Conservation (phyloP, 2,113 vertebrate genomes). For the Tetrax tetrax region DNA sequence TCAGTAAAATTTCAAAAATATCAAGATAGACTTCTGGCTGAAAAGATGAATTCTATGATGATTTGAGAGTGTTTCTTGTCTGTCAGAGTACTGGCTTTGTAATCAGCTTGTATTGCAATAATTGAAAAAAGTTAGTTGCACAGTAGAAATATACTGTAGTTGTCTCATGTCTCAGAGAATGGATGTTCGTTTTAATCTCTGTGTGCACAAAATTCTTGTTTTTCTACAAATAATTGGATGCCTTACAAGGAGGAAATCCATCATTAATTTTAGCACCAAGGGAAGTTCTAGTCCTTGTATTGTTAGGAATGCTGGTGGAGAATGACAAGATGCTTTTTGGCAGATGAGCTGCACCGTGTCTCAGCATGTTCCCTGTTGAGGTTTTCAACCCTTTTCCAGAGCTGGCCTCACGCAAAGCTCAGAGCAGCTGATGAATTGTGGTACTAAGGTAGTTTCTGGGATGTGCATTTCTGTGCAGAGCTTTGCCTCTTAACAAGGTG, state of each 20-base stretch:
- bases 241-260: neutral
- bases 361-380: neutral
- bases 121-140: neutral
- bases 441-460: neutral
- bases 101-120: neutral
- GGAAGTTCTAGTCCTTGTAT: neutral
- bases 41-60: neutral
- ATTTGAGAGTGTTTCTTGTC: neutral
- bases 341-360: neutral
- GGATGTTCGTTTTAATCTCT: neutral
- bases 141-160: neutral
- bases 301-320: neutral
- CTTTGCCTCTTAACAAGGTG: neutral
- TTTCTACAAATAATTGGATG: neutral
- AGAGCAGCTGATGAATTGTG: neutral
- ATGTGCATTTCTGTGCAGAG: neutral
- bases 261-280: neutral
- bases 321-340: neutral
- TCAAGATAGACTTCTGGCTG: neutral
- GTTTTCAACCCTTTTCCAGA: neutral
- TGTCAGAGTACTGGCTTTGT: neutral
- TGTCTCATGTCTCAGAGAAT: neutral
- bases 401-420: neutral
- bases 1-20: neutral
- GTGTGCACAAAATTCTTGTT: neutral